A percentile compares a stretch with the other conserved stretches of the same genome.
Conservation (phyloP, 2,888 invertebrate species). For the Lordiphosa fenestrarum region DNA sequence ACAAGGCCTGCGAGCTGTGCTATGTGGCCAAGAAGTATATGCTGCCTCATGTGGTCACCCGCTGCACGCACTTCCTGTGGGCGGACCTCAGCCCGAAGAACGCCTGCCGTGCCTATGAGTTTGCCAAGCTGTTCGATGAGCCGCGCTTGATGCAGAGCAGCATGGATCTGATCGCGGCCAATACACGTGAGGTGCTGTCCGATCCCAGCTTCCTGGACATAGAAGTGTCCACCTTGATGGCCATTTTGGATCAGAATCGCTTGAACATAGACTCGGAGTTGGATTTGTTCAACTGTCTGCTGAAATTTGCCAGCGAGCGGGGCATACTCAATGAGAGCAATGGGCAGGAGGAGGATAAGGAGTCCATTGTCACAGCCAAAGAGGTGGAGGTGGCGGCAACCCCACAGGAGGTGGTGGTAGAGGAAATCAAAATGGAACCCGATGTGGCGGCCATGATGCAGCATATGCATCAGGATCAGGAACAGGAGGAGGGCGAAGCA, state of each 20-base stretch:
- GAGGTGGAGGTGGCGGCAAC: slow-evolving; percentile 34
- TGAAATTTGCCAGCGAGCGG: slow-evolving; percentile 84
- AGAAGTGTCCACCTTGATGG: slow-evolving; percentile 87
- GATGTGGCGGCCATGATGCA: slow-evolving; percentile 76
- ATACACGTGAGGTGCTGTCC: slow-evolving; percentile 87
- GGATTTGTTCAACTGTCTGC: slow-evolving; percentile 88
- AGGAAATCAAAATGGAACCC: slow-evolving; percentile 77
- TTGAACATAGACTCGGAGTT: slow-evolving; percentile 88
- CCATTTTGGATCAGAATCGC: slow-evolving; percentile 87
- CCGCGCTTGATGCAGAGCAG: slow-evolving; percentile 90
- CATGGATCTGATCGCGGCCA: slow-evolving; percentile 88
- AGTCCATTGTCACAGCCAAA: neutral
- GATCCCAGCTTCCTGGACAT: slow-evolving; percentile 90
- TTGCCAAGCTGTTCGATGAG: slow-evolving; percentile 92
- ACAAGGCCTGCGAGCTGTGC: slow-evolving; percentile 92
- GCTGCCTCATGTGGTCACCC: slow-evolving; percentile 90
- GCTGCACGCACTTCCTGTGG: slow-evolving; percentile 92
- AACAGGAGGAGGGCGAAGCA: slow-evolving; percentile 46
- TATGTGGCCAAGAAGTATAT: slow-evolving; percentile 94
- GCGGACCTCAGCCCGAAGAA: slow-evolving; percentile 85
- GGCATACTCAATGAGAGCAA: slow-evolving; percentile 70
- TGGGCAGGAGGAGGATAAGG: slow-evolving; percentile 21
- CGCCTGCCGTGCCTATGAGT: slow-evolving; percentile 92
- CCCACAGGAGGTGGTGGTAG: slow-evolving; percentile 51
- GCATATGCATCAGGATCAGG: slow-evolving; percentile 67